Conservation (phyloP, 2,888 invertebrate species). For the Zhuqinia jingwanae region DNA sequence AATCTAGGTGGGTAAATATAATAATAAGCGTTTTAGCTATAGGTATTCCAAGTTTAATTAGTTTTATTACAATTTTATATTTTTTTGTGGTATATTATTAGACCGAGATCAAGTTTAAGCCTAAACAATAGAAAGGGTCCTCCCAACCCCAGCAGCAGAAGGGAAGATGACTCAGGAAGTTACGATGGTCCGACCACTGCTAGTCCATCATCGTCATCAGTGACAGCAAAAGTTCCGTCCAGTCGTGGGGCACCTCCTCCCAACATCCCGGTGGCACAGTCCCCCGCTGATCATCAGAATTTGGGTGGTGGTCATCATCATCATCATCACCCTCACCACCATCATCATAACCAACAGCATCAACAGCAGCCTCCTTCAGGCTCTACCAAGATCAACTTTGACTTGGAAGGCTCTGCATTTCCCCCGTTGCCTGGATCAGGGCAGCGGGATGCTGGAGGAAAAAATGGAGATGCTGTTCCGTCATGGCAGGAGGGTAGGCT, state of each 20-base stretch:
- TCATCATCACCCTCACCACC: neutral
- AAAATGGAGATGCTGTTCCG: slow-evolving; percentile 76
- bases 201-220: slow-evolving; percentile 44
- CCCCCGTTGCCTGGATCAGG: slow-evolving; percentile 89
- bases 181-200: slow-evolving; percentile 68
- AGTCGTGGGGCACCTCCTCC: slow-evolving; percentile 72
- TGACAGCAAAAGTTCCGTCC: slow-evolving; percentile 76
- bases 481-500: slow-evolving; percentile 82
- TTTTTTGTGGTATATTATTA: too few species aligned
- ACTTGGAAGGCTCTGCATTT: slow-evolving; percentile 89
- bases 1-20: slow-evolving; percentile 74
- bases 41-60: neutral
- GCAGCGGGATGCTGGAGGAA: slow-evolving; percentile 60
- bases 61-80: neutral
- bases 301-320: slow-evolving; percentile 3
- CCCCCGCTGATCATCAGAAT: too few species aligned
- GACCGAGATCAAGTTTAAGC: slow-evolving; percentile 78
- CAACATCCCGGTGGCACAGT: slow-evolving; percentile 66
- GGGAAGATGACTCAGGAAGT: slow-evolving; percentile 74
- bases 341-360: neutral
- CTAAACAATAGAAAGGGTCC: slow-evolving; percentile 55
- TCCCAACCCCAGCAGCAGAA: slow-evolving; percentile 19
- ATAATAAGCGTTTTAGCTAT: neutral
- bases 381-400: slow-evolving; percentile 85
- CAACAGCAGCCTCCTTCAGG: slow-evolving; percentile 23